Conservation (phyloP, 2,113 vertebrate genomes). For the Circaetus cinerascens region DNA sequence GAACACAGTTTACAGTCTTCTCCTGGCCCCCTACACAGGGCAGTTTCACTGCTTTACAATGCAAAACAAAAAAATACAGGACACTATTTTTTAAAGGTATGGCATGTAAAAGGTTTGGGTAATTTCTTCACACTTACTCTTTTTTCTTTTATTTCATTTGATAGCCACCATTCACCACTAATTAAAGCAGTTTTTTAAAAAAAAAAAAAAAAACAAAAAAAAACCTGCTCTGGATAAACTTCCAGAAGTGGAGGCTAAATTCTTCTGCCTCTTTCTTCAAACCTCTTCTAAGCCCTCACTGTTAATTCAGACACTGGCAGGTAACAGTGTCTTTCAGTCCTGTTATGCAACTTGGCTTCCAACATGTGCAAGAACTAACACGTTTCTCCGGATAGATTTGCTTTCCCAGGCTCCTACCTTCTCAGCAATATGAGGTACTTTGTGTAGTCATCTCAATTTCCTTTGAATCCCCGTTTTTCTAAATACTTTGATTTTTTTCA, state of each 20-base stretch:
- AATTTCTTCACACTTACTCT: not conserved
- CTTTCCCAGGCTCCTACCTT: conserved; percentile 30
- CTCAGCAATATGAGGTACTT: not conserved
- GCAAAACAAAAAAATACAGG: not conserved
- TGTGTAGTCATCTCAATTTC: not conserved
- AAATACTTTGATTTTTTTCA: not conserved
- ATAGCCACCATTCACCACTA: not conserved
- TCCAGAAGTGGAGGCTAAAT: not conserved
- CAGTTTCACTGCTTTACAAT: not conserved
- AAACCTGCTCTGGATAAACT: not conserved
- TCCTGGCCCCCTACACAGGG: accelerated
- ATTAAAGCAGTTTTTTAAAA: not conserved
- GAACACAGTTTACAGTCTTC: not conserved
- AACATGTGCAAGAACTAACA: conserved; percentile 2
- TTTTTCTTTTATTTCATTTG: not conserved
- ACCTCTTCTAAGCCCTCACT: not conserved
- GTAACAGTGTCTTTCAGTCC: not conserved
- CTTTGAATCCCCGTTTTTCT: not conserved
- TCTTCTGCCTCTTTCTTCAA: not conserved
- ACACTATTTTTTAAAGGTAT: not conserved
- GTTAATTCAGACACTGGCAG: conserved; percentile 18
- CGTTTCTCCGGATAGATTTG: not conserved
- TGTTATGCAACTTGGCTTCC: conserved; percentile 25
- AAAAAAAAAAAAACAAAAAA: not conserved
- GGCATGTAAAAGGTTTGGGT: not conserved